These are phyloP conservation scores for Drosophila elegans DNA, from an alignment of 1,140 invertebrate species.

Conservation along the genomic window DNA sequence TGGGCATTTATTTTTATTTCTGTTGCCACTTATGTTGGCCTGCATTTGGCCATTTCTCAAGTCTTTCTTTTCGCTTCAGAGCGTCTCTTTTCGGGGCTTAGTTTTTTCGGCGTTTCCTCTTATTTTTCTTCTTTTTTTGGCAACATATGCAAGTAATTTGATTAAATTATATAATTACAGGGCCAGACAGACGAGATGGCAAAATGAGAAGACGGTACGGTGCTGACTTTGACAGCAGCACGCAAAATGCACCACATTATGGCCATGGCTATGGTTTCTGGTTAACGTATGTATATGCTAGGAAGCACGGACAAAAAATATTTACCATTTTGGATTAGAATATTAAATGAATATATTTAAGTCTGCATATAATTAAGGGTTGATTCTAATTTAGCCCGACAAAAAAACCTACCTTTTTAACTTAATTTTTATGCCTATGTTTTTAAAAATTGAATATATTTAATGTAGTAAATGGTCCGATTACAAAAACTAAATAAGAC, in stretches of 20 bases:
- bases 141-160: conserved; percentile 83
- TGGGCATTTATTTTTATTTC: conserved; percentile 54
- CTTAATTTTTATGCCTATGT: too few species aligned
- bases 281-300: conserved; percentile 25
- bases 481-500: too few species aligned
- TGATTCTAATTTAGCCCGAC: too few species aligned
- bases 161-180: conserved; percentile 84
- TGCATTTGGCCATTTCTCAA: conserved; percentile 44
- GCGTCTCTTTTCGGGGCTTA: conserved; percentile 28
- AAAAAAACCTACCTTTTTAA: too few species aligned
- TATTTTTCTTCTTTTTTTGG: conserved; percentile 55
- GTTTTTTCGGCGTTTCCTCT: conserved; percentile 26
- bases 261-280: conserved; percentile 36
- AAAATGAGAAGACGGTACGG: conserved; percentile 47
- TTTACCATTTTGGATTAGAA: too few species aligned
- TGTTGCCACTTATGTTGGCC: conserved; percentile 49
- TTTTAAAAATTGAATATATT: too few species aligned
- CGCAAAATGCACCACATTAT: conserved; percentile 51
- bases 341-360: too few species aligned
- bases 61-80: conserved; percentile 35
- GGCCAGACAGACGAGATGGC: conserved; percentile 46
- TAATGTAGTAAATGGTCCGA: too few species aligned
- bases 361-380: too few species aligned
- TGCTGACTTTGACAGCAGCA: conserved; percentile 69
- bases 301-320: conserved; percentile 8